phyloP scores from a whole-genome alignment of 2,797 vertebrate species.

The Phoeniculus purpureus region DNA sequence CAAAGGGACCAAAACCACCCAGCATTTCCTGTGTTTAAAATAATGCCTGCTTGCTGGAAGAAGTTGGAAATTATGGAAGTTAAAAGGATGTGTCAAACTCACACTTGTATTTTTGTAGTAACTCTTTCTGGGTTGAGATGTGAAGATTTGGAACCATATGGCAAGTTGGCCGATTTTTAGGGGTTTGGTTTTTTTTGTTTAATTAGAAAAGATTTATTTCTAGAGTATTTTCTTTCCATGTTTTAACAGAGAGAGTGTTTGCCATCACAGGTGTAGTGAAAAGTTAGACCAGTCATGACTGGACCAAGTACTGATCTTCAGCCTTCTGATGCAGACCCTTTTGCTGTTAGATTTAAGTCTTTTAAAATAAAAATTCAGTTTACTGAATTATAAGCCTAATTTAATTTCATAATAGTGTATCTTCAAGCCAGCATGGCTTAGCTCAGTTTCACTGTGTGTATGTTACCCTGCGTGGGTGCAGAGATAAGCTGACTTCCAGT shows the following conservation, averaged over 20 bases:
- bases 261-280: background rate
- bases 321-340: background rate
- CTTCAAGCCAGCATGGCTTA: background rate
- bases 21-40: conserved; percentile 15
- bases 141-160: background rate
- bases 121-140: background rate
- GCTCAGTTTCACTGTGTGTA: background rate
- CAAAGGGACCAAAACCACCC: conserved; percentile 51
- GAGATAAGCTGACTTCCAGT: background rate
- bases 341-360: background rate
- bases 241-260: background rate
- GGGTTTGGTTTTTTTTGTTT: background rate
- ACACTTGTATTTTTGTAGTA: background rate
- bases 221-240: background rate
- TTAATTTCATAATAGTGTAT: background rate
- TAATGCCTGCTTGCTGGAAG: conserved; percentile 6
- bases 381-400: background rate
- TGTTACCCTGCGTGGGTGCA: background rate
- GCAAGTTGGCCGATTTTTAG: background rate
- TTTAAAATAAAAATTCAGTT: background rate
- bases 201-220: background rate
- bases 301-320: conserved; percentile 26
- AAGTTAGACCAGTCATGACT: background rate
- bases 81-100: background rate
- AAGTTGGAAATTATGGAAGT: background rate